These are phyloP conservation scores for Lycaena phlaeas DNA, from an alignment of 2,888 invertebrate genomes.

Conservation along the genomic window DNA sequence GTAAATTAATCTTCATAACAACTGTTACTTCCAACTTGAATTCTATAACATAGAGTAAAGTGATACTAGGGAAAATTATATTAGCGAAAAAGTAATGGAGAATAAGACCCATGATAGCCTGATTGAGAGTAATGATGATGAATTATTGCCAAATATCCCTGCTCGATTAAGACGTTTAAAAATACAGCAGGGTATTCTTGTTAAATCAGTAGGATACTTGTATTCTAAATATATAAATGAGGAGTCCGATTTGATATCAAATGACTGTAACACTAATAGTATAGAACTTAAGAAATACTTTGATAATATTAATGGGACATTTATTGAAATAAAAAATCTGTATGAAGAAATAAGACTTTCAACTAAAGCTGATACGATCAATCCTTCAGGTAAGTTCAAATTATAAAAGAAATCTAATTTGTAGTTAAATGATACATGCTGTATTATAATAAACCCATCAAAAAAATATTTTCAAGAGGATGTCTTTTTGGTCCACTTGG, in stretches of 20 bases:
- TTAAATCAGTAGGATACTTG: constrained; percentile 27
- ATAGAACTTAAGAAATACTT: constrained; percentile 27
- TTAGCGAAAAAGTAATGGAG: too few species aligned
- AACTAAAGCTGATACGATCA: constrained; percentile 15
- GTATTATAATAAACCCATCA: too few species aligned
- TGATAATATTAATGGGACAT: constrained; percentile 29
- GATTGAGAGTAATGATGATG: too few species aligned
- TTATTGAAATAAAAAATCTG: constrained; percentile 31
- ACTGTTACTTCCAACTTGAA: too few species aligned
- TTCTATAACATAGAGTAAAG: too few species aligned
- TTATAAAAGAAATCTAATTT: too few species aligned
- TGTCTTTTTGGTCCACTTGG: too few species aligned
- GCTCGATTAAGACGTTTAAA: constrained; percentile 46
- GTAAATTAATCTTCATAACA: too few species aligned
- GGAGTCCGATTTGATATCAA: constrained; percentile 15
- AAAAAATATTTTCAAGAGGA: too few species aligned
- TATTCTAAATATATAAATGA: constrained; percentile 19
- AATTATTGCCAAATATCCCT: constrained; percentile 20
- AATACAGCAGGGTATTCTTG: constrained; percentile 49
- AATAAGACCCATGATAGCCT: too few species aligned
- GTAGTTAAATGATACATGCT: too few species aligned
- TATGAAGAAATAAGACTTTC: constrained; percentile 42
- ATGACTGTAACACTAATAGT: constrained; percentile 8
- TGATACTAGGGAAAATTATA: too few species aligned
- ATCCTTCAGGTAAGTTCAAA: not conserved